Base-by-base conservation (phyloP, 2,113 vertebrate species). In the Syngnathus floridae region DNA sequence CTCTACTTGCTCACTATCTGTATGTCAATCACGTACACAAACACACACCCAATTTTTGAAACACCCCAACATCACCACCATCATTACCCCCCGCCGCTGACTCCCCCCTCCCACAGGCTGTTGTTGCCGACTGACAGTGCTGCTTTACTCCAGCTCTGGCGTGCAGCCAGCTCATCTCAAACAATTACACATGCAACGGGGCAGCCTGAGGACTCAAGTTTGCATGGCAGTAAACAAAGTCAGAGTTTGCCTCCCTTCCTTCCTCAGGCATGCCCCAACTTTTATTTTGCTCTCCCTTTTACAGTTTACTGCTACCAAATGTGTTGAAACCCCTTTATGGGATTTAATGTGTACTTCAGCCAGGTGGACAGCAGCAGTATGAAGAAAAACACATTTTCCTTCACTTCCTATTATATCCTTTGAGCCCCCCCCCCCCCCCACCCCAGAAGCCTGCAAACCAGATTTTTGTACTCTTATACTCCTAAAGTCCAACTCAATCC, bases 191-290 rank as follows among this genome's bases (percentile, higher is more conserved):
- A 84, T 87, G 86, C 78, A 81, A 60, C 79, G 77, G 82, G 75
- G 79, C 74, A 61, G 55, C 76, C 69, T 51, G 37, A 12, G 38
- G 76, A 87, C 87, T 87, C 82, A 86, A 89, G 83, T 88, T 87
- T 87, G 77, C 84, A 85, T 81, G 84, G 86, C 83, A 87, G 85
- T 89, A 90, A 92, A 89, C 88, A 90, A 90, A 88, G 82, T 86
- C 71, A 75, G 77, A 79, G 77, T 80, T 69, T 80, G 73, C 70
- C 81, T 84, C 74, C 73, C 78, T 79, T 82, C 69, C 73, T 78
- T 66, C 73, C 77, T 69, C 49, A 17, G 10, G 57, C 45, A 31
- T 54, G 37, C 38, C 41, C 22, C 46, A 43, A 66, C 58, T 49
- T 73, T 63, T 65, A 52, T 49, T 64, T 64, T 64, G 43, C 38